A percentile compares a stretch with the other conserved stretches of the same genome.
Conservation (phyloP, 2,797 vertebrate species). For the Decapterus maruadsi region DNA sequence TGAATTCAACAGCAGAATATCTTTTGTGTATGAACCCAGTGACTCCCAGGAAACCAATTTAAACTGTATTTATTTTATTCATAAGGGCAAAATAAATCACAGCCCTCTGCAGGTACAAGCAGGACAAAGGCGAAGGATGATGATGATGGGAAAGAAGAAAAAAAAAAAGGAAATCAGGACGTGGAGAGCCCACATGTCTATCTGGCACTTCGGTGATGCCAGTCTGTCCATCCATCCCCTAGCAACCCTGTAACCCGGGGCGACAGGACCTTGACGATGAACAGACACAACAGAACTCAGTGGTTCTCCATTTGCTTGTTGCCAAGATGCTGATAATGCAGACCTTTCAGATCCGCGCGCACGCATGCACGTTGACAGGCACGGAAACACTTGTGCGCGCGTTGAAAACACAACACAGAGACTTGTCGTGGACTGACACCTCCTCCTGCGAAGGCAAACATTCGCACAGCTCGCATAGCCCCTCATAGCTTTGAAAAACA, state of each 20-base stretch:
- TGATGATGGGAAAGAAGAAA: not conserved
- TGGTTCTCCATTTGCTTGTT: conserved; percentile 50
- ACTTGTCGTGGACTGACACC: not conserved
- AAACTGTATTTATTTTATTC: no score
- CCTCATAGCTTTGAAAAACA: not conserved
- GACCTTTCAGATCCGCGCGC: conserved; percentile 40
- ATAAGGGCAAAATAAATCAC: not conserved
- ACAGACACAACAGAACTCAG: conserved; percentile 57
- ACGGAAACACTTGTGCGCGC: not conserved
- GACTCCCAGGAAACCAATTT: not conserved
- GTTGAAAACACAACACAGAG: conserved; percentile 4
- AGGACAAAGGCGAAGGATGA: not conserved
- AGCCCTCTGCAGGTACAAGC: not conserved
- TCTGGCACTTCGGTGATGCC: conserved; percentile 62
- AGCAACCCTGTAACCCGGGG: conserved; percentile 76
- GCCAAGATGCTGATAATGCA: conserved; percentile 61
- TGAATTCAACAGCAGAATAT: not conserved
- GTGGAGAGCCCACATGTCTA: conserved; percentile 41
- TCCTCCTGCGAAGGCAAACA: conserved; percentile 6
- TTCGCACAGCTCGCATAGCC: not conserved
- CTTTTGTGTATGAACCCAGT: not conserved
- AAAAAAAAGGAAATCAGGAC: conserved; percentile 30
- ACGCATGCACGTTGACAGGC: conserved; percentile 1
- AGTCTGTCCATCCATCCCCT: conserved; percentile 64
- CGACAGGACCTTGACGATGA: conserved; percentile 64